A percentile compares a stretch with the other conserved stretches of the same genome.
Evolutionary conservation across 2,113 vertebrate genomes (phyloP).

Genomic region (Oceanites oceanicus): DNA sequence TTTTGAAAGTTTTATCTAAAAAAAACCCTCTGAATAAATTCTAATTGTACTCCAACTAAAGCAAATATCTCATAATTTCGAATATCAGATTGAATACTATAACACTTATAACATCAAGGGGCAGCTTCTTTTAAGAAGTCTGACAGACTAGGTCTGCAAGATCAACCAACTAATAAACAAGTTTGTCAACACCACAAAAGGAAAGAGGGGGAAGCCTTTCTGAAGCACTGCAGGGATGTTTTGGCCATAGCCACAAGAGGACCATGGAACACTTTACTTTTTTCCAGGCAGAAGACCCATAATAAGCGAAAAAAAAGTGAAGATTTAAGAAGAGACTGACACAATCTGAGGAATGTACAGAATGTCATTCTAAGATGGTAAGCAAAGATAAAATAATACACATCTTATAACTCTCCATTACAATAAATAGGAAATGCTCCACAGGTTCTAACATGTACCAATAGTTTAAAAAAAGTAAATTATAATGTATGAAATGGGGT

Average conservation of each 20-base stretch:
- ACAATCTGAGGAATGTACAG: background rate
- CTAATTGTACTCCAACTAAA: background rate
- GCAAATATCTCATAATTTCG: background rate
- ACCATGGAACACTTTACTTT: background rate
- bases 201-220: background rate
- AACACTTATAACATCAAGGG: fast-evolving
- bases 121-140: background rate
- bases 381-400: background rate
- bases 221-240: background rate
- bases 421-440: background rate
- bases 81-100: background rate
- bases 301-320: background rate
- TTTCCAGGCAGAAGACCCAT: background rate
- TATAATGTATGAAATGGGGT: background rate
- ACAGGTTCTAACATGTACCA: background rate
- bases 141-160: background rate
- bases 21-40: background rate
- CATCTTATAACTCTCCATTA: background rate
- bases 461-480: background rate
- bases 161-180: background rate
- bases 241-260: background rate
- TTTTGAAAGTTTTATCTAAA: background rate
- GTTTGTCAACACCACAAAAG: background rate
- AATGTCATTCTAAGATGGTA: background rate
- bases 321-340: background rate